Percentiles rank a stretch among this genome's conserved stretches.
phyloP scores from a whole-genome alignment of 1,140 invertebrate species.

The Cydia splendana region DNA sequence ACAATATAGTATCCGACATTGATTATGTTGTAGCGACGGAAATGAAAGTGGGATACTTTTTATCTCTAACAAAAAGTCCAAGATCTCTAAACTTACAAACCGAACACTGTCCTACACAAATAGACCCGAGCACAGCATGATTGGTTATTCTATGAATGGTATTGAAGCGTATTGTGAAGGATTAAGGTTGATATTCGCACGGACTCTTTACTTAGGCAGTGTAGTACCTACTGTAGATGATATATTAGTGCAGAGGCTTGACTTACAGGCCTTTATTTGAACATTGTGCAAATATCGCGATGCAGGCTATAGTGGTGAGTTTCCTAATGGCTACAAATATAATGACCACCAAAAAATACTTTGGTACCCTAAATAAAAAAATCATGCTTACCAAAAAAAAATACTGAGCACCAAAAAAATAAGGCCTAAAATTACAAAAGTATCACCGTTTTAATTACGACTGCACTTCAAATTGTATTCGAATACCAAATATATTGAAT shows the following conservation, averaged over 20 bases:
- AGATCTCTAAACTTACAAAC: background rate
- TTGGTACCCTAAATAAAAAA: too few relatives aligned
- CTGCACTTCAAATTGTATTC: too few relatives aligned
- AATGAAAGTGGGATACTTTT: slow-evolving; percentile 12
- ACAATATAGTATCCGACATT: background rate
- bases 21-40: background rate
- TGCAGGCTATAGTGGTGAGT: too few relatives aligned
- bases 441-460: too few relatives aligned
- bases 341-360: too few relatives aligned
- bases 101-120: slow-evolving; percentile 3
- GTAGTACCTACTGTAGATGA: background rate
- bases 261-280: background rate
- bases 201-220: background rate
- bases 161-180: background rate
- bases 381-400: too few relatives aligned
- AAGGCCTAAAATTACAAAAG: too few relatives aligned
- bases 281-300: too few relatives aligned
- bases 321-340: too few relatives aligned
- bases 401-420: too few relatives aligned
- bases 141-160: background rate
- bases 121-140: background rate
- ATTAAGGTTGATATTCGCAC: background rate
- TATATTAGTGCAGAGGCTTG: background rate
- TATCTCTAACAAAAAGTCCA: background rate
- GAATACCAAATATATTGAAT: too few relatives aligned